Evolutionary conservation across 2,113 vertebrate species (phyloP).

Genomic region (Macheiramphus alcinus): DNA sequence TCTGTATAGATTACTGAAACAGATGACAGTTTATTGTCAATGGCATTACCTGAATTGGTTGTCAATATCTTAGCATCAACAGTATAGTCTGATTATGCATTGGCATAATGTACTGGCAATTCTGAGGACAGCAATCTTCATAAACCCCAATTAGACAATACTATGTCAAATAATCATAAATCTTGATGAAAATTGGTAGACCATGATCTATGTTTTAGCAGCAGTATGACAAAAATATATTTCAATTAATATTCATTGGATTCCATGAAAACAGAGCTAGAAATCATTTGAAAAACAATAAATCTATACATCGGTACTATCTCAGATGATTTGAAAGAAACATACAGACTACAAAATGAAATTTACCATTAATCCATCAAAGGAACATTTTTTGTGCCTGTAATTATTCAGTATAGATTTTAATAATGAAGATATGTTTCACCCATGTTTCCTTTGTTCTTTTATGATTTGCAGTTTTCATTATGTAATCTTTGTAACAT

Average conservation of each 20-base stretch:
- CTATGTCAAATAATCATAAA: not conserved
- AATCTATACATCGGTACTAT: not conserved
- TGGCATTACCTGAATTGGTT: not conserved
- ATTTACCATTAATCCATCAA: not conserved
- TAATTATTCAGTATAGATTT: not conserved
- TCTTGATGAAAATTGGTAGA: not conserved
- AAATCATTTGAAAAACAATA: not conserved
- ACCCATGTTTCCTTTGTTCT: not conserved
- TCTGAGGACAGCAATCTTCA: not conserved
- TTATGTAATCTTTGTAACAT: not conserved
- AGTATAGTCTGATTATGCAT: not conserved
- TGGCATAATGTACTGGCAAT: not conserved
- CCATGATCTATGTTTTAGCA: not conserved
- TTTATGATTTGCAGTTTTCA: not conserved
- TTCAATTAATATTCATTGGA: not conserved
- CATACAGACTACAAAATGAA: not conserved
- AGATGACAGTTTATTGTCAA: constrained; percentile 2
- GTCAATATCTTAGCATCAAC: not conserved
- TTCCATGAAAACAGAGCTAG: not conserved
- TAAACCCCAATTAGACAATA: not conserved
- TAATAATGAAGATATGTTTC: not conserved
- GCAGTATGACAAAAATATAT: not conserved
- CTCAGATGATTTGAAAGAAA: not conserved
- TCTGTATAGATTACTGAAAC: not conserved
- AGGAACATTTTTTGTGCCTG: not conserved